Percentiles rank a stretch among this genome's conserved stretches.
phyloP scores from a whole-genome alignment of 2,797 vertebrate species.

The Danio aesculapii region DNA sequence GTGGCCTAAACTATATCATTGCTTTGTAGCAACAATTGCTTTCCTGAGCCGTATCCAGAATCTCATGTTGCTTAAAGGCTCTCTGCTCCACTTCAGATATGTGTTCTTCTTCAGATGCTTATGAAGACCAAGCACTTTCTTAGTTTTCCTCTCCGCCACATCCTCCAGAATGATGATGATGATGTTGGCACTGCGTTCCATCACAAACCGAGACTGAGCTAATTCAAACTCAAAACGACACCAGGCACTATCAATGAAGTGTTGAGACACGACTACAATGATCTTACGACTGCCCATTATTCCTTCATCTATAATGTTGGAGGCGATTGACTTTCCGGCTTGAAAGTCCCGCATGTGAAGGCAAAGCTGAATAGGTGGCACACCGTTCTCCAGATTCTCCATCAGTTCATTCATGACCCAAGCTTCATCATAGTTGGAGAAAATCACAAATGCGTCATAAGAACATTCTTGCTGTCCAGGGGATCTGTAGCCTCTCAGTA shows the following conservation, averaged over 20 bases:
- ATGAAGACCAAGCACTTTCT: slow-evolving; percentile 77
- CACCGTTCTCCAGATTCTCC: slow-evolving; percentile 78
- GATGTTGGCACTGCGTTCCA: slow-evolving; percentile 77
- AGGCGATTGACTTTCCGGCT: slow-evolving; percentile 77
- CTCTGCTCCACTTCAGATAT: slow-evolving; percentile 81
- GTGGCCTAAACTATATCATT: neutral
- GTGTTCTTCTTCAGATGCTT: slow-evolving; percentile 82
- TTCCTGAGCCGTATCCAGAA: slow-evolving; percentile 80
- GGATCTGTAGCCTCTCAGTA: slow-evolving; percentile 52
- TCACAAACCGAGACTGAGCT: slow-evolving; percentile 76
- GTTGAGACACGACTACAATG: slow-evolving; percentile 71
- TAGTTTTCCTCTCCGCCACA: slow-evolving; percentile 73
- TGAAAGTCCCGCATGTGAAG: slow-evolving; percentile 83
- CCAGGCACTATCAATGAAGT: slow-evolving; percentile 73
- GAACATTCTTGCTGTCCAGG: slow-evolving; percentile 43
- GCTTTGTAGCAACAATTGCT: neutral
- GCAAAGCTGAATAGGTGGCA: slow-evolving; percentile 78
- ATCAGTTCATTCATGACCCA: slow-evolving; percentile 83
- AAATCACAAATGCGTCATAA: slow-evolving; percentile 86
- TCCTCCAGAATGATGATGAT: slow-evolving; percentile 80
- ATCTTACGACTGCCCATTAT: slow-evolving; percentile 79
- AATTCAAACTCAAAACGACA: slow-evolving; percentile 71
- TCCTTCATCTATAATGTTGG: slow-evolving; percentile 84
- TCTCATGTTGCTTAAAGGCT: slow-evolving; percentile 69
- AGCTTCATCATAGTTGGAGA: slow-evolving; percentile 82